These are phyloP conservation scores for Acholoe squamosa DNA, from an alignment of 2,888 invertebrate species.

Conservation along the genomic window DNA sequence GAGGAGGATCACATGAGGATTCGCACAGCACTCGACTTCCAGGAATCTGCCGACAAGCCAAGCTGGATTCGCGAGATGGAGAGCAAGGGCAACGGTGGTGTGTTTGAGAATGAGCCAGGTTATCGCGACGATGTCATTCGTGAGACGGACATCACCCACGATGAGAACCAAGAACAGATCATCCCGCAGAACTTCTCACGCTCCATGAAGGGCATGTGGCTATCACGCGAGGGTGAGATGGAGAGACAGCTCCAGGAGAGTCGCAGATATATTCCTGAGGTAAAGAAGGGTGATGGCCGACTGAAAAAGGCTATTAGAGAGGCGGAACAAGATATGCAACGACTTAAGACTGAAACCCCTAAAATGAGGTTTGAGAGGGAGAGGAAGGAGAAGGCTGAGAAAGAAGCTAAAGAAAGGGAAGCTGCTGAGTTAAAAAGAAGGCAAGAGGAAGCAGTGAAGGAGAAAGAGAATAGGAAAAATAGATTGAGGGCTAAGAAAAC, in stretches of 20 bases:
- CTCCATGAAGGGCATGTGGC: constrained; percentile 59
- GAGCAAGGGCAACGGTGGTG: constrained; percentile 67
- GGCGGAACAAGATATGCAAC: constrained; percentile 40
- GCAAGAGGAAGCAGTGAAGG: constrained; percentile 47
- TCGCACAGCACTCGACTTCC: constrained; percentile 28
- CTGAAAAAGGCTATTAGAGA: constrained; percentile 39
- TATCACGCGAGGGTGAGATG: constrained; percentile 31
- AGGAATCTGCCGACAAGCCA: constrained; percentile 62
- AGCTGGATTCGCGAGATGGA: constrained; percentile 68
- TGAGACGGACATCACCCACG: constrained; percentile 64
- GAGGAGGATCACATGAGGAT: constrained; percentile 43
- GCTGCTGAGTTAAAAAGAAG: constrained; percentile 36
- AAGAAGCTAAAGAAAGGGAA: background rate
- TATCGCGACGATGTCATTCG: constrained; percentile 68
- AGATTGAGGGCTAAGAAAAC: constrained; percentile 19
- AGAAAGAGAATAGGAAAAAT: constrained; percentile 14
- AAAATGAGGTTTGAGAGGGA: constrained; percentile 47
- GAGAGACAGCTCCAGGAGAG: constrained; percentile 52
- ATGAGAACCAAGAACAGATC: constrained; percentile 43
- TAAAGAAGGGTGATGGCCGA: constrained; percentile 42
- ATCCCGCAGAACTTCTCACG: background rate
- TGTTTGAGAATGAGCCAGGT: constrained; percentile 71
- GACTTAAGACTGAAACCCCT: background rate
- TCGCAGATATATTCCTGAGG: constrained; percentile 60
- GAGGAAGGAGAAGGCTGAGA: constrained; percentile 40